Conservation (phyloP, 2,888 invertebrate genomes). For the Conistra vaccinii region DNA sequence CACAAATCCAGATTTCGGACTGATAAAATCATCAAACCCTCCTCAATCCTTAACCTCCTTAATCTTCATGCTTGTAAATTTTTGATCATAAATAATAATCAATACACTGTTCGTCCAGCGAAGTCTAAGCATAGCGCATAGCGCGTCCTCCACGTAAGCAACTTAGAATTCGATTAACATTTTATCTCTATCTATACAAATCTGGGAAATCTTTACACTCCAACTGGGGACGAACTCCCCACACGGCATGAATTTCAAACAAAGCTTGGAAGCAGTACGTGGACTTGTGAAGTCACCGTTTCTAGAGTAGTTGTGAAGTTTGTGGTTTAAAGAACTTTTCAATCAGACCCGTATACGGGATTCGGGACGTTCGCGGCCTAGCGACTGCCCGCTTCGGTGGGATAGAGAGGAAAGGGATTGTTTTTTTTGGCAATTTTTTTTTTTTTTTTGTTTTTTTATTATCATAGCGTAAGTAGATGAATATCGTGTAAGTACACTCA, state of each 20-base stretch:
- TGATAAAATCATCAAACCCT: neutral
- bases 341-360: slow-evolving; percentile 84
- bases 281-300: slow-evolving; percentile 64
- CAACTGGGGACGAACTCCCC: slow-evolving; percentile 44
- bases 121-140: neutral
- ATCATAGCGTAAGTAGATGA: neutral
- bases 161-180: slow-evolving; percentile 23
- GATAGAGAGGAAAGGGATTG: slow-evolving; percentile 45
- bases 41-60: too few relatives aligned
- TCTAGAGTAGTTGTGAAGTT: slow-evolving; percentile 72
- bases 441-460: too few relatives aligned
- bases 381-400: slow-evolving; percentile 65
- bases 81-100: too few relatives aligned
- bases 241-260: slow-evolving; percentile 63
- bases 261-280: slow-evolving; percentile 60
- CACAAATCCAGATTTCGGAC: neutral
- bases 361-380: slow-evolving; percentile 71
- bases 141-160: neutral
- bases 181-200: slow-evolving; percentile 25
- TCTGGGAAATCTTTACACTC: slow-evolving; percentile 38
- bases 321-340: slow-evolving; percentile 83
- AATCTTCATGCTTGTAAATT: too few relatives aligned
- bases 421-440: too few relatives aligned
- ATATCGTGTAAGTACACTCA: neutral
- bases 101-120: neutral